Base-by-base conservation (phyloP, 2,888 invertebrate species). In the Calameuta idolon region DNA sequence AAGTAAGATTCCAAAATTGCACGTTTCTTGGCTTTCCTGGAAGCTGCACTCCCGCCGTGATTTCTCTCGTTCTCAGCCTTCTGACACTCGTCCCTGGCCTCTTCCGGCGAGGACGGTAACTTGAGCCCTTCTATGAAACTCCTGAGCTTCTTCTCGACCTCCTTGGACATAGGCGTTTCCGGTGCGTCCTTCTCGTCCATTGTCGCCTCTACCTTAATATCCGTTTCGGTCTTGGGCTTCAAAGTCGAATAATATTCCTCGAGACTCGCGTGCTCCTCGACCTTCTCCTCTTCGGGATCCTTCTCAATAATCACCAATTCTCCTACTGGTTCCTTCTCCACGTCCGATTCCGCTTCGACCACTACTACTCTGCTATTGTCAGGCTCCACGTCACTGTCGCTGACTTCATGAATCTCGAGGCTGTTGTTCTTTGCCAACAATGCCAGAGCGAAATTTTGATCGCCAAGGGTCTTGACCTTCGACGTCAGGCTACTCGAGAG, bases 271-370 rank as follows among this genome's bases (percentile, higher is more conserved):
- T 73, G 90, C 91, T 76, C 91, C 90, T 77, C 90, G 75, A 83
- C 91, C 89, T 82, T 91, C 76, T 68, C 77, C 55, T 79, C 69
- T 77, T 83, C 75, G 34, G 37, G 23, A 15, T 69, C 69, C 31
- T 85, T 79, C 74, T 88, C 85, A n/a, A 79, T 23, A 77, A 92
- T 85, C 71, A 89, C 84, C 69, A 93, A 85, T 68, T 93, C 92
- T 75, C 92, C 91, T 1, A 92, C 91, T 83, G 92, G 92, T 87
- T 94, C 94, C 93, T 93, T 94, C 85, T 95, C 94, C 69, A 93
- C 90, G 83, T 95, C 95, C 0, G 94, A 93, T 79, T 94, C 95
- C 34, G 93, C 94, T 89, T 95, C 95, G 69, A 94, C 93, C 35
- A 95, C 89, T 15, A 94, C 92, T 77, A 35, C 79, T 76, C 77